Evolutionary conservation across 2,113 vertebrate genomes (phyloP).

Genomic region (Carollia perspicillata): DNA sequence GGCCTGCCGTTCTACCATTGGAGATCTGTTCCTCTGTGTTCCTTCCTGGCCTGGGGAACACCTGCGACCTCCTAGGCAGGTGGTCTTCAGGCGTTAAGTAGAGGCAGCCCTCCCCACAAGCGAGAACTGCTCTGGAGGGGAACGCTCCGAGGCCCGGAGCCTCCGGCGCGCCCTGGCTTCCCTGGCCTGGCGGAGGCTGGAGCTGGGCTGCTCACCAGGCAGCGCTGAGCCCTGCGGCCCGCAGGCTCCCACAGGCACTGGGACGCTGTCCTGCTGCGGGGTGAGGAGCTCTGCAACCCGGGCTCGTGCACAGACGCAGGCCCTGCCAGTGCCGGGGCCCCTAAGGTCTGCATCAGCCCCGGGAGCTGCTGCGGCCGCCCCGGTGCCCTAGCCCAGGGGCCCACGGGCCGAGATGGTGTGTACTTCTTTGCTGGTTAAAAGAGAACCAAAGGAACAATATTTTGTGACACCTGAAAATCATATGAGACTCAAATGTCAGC

Average conservation of each 20-base stretch:
- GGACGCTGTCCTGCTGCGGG: too few species aligned
- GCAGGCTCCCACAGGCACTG: background rate
- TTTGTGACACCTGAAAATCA: background rate
- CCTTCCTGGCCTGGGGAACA: background rate
- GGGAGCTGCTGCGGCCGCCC: background rate
- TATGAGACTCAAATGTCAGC: background rate
- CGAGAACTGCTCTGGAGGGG: too few species aligned
- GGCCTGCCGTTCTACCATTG: background rate
- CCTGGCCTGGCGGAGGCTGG: too few species aligned
- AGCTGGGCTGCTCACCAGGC: too few species aligned
- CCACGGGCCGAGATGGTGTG: fast-evolving
- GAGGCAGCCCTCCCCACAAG: background rate
- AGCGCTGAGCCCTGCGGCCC: background rate
- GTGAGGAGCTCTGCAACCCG: background rate
- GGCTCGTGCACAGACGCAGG: background rate
- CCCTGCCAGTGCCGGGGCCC: background rate
- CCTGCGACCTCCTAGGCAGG: background rate
- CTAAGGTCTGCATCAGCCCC: background rate
- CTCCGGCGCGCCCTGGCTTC: too few species aligned
- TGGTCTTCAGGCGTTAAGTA: background rate
- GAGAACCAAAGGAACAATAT: background rate
- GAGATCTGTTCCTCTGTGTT: background rate
- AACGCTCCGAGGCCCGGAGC: too few species aligned
- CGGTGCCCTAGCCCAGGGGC: background rate
- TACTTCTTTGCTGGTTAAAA: background rate